Conservation (phyloP, 2,113 vertebrate species). For the Ammospiza nelsoni region DNA sequence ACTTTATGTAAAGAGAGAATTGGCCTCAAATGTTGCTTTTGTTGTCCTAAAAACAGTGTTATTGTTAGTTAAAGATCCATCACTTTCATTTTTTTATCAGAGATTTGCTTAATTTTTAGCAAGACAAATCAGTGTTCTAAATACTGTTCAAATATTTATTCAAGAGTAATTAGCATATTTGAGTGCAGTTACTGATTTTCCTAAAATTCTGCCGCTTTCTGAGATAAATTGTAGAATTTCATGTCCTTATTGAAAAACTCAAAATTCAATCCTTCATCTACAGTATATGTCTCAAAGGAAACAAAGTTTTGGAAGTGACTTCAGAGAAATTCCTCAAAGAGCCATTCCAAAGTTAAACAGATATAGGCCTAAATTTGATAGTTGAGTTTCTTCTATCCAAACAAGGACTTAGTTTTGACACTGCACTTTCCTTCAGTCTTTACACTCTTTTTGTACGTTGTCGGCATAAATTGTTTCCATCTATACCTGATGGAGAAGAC, state of each 20-base stretch:
- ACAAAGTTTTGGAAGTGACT: background rate
- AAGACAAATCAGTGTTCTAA: background rate
- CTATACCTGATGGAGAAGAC: slow-evolving; percentile 51
- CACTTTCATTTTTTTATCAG: background rate
- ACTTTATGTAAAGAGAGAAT: background rate
- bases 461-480: slow-evolving; percentile 66
- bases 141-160: background rate
- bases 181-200: background rate
- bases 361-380: background rate
- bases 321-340: background rate
- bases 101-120: background rate
- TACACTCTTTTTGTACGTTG: background rate
- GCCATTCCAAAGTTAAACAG: background rate
- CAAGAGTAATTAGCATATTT: background rate
- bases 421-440: slow-evolving; percentile 22
- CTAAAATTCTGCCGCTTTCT: background rate
- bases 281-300: background rate
- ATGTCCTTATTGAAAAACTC: background rate
- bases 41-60: background rate
- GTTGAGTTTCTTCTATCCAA: background rate
- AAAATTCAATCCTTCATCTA: background rate
- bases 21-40: background rate
- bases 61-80: background rate
- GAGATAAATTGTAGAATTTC: background rate
- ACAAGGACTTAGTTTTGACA: background rate